Evolutionary conservation across 2,888 invertebrate genomes (phyloP), one percentile per base, ranked within the genome.

Genomic region (Lycocerus yunnanus): DNA sequence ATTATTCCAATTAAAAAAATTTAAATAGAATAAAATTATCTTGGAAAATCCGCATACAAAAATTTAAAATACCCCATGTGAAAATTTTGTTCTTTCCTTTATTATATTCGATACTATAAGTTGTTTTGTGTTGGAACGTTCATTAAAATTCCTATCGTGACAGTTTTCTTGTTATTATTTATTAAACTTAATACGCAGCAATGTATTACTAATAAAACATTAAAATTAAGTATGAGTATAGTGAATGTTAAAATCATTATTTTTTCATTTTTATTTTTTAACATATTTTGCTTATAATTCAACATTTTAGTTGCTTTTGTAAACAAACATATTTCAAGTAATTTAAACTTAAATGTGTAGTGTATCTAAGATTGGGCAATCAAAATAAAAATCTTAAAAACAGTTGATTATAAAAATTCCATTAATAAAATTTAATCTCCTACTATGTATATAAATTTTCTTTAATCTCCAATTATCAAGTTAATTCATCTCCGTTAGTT

Each of bases 101-200:
- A 63, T 69, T 15, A 18, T 21, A 20, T 68, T 66, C n/a, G 60
- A 58, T 60, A 24, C 58, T 27, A 16, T 16, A 10, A 13, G 16
- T 63, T 68, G 58, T 43, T 27, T 15, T 69, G 61, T 16, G 11
- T 13, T 43, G 43, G 21, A 15, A 3, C 63, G 69, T 18, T 70
- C 63, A 65, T 63, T 69, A 69, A 69, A 61, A 69, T 69, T 69
- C 63, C 43, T 63, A 13, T 70, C 18, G 65, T 65, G 70, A 70
- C 63, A 70, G 65, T 70, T 70, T 24, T 27, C 27, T 65, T 65
- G 43, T 65, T 65, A 61, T 27, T 60, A 58, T 60, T 69, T 60
- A 69, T 18, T n/a, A 58, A 58, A 58, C n/a, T n/a, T 27, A 18
- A 14, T 15, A 14, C 18, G 9, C 13, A 20, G 18, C 58, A 18